Conservation (phyloP, 2,888 invertebrate genomes). For the Agonopterix heracliana region DNA sequence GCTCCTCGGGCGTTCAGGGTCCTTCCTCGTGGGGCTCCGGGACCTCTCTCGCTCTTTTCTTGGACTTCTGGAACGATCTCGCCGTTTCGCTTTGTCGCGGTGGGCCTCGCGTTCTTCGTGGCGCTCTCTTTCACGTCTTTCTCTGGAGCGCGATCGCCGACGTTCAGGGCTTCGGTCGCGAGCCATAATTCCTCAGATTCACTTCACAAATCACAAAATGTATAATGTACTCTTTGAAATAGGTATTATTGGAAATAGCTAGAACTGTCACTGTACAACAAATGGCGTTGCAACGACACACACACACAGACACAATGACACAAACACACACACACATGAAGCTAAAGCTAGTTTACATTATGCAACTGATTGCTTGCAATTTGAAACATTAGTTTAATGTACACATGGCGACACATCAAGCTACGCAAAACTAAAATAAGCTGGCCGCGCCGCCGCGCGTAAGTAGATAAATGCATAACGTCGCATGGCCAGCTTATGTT, state of each 20-base stretch:
- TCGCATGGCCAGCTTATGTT: no score
- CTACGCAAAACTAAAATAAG: no score
- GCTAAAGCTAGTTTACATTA: no score
- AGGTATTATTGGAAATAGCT: background rate
- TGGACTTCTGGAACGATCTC: slow-evolving; percentile 32
- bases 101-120: slow-evolving; percentile 60
- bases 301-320: no score
- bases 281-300: background rate
- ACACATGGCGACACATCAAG: no score
- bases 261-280: background rate
- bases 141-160: slow-evolving; percentile 61
- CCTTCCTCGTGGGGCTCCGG: slow-evolving; percentile 51
- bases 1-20: slow-evolving; percentile 41
- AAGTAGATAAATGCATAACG: no score
- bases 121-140: slow-evolving; percentile 61
- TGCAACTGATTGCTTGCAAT: no score
- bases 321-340: no score
- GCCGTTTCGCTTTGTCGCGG: slow-evolving; percentile 58
- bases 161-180: slow-evolving; percentile 61
- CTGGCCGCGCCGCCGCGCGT: no score
- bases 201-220: no score
- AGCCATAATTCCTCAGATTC: slow-evolving; percentile 32
- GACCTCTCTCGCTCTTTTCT: slow-evolving; percentile 49
- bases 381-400: no score
- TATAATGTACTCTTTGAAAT: no score